Evolutionary conservation across 30 jellyfish, hydroid and myxozoan species (phyloP).

Genomic region (Phacellophora camtschatica): DNA sequence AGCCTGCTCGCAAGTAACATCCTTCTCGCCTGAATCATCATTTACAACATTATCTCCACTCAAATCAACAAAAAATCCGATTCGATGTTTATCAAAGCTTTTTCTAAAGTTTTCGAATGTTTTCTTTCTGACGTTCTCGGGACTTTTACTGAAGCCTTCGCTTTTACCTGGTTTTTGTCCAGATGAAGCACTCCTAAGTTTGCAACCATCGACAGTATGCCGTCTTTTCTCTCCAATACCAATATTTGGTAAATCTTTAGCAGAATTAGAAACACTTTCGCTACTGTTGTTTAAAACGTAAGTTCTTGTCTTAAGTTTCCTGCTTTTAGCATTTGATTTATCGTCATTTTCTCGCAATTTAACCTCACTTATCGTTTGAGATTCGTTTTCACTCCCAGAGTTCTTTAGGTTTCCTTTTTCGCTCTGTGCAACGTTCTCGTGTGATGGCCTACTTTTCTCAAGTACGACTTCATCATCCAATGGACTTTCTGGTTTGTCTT

Average conservation of each 20-base stretch:
- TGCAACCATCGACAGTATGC: too few species aligned
- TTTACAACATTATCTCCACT: background rate
- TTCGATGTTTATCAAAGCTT: conserved; percentile 38
- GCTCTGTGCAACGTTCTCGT: background rate
- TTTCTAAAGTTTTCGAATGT: conserved; percentile 26
- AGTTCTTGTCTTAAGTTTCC: background rate
- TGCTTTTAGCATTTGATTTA: background rate
- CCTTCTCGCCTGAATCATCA: background rate
- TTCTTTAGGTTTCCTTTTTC: background rate
- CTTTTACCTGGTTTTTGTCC: too few species aligned
- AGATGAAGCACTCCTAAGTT: too few species aligned
- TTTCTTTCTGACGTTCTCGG: background rate
- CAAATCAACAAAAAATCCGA: conserved; percentile 51
- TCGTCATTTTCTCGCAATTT: background rate
- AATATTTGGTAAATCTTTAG: background rate
- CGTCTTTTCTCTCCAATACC: background rate
- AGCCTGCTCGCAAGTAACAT: too few species aligned
- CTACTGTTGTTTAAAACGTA: background rate
- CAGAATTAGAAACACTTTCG: background rate
- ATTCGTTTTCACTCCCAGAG: background rate
- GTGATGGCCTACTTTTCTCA: background rate
- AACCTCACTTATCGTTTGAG: background rate
- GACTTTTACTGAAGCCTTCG: too few species aligned
- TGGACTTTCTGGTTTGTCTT: background rate
- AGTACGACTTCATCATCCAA: background rate